Conservation (phyloP, 1,140 invertebrate genomes). For the Whitmania pigra region DNA sequence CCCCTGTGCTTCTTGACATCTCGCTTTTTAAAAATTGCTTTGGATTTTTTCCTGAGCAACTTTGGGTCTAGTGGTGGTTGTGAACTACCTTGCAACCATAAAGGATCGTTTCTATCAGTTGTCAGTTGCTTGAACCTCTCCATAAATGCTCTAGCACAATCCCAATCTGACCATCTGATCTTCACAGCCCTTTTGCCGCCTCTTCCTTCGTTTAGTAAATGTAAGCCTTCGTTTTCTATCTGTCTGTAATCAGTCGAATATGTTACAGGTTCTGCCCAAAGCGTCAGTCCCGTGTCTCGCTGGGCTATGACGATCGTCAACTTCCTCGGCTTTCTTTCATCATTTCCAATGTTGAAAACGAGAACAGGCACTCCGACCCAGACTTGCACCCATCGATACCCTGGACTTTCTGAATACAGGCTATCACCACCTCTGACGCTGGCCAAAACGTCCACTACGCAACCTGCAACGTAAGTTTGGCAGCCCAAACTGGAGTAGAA, state of each 20-base stretch:
- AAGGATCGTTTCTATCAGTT: not conserved
- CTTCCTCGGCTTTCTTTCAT: not conserved
- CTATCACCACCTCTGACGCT: not conserved
- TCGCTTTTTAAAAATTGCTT: too few relatives aligned
- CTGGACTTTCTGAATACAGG: not conserved
- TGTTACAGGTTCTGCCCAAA: not conserved
- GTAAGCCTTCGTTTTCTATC: not conserved
- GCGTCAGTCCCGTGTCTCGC: not conserved
- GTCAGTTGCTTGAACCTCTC: not conserved
- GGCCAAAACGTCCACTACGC: constrained; percentile 10
- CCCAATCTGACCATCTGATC: constrained; percentile 2
- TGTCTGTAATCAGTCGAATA: constrained; percentile 6
- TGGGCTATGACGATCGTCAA: constrained; percentile 3
- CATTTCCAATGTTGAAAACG: not conserved
- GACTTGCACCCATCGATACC: not conserved
- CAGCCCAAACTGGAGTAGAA: constrained; percentile 9
- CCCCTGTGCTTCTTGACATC: not conserved
- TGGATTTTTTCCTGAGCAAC: too few relatives aligned
- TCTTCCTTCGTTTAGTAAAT: not conserved
- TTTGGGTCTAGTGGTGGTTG: not conserved
- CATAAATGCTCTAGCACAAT: not conserved
- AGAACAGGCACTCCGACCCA: constrained; percentile 10
- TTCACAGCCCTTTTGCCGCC: not conserved
- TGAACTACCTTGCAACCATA: not conserved
- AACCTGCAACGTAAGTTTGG: constrained; percentile 3